Percentiles rank a stretch among this genome's conserved stretches.
Conservation (phyloP, 2,888 invertebrate species). For the Dascillus cervinus region DNA sequence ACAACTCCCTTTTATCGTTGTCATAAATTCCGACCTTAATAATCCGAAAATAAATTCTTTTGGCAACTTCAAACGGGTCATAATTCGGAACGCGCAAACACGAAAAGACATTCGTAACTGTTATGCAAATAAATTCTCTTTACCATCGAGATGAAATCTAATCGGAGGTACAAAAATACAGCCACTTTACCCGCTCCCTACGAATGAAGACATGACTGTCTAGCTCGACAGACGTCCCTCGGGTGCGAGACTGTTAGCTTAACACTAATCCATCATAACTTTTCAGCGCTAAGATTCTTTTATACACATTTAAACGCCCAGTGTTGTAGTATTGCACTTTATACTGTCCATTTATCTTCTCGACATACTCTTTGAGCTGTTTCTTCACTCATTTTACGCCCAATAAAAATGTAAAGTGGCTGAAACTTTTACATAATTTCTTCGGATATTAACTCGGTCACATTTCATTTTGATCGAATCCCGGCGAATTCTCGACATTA, state of each 20-base stretch:
- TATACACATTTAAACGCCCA: conserved; percentile 26
- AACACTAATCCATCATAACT: conserved; percentile 37
- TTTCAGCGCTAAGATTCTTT: conserved; percentile 29
- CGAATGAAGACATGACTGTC: conserved; percentile 6
- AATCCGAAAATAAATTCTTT: too few relatives aligned
- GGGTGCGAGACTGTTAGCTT: conserved; percentile 30
- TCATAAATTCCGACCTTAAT: too few relatives aligned
- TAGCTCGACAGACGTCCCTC: conserved; percentile 26
- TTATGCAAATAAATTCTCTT: too few relatives aligned
- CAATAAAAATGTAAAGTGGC: conserved; percentile 41
- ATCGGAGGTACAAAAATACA: too few relatives aligned
- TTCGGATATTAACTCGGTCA: conserved; percentile 33
- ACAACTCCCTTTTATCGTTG: too few relatives aligned
- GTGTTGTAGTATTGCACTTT: conserved; percentile 27
- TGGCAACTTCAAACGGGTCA: too few relatives aligned
- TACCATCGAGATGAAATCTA: too few relatives aligned
- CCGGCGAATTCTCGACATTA: too few relatives aligned
- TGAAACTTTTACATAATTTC: conserved; percentile 39
- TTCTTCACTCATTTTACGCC: conserved; percentile 29
- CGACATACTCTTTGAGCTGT: conserved; percentile 30
- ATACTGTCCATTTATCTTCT: conserved; percentile 36
- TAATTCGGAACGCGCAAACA: too few relatives aligned
- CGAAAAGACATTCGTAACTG: too few relatives aligned
- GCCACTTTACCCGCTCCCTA: conserved; percentile 9
- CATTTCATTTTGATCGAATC: too few relatives aligned